A percentile compares a stretch with the other conserved stretches of the same genome.
Evolutionary conservation across 2,113 vertebrate species (phyloP).

Genomic region (Gymnobelideus leadbeateri): DNA sequence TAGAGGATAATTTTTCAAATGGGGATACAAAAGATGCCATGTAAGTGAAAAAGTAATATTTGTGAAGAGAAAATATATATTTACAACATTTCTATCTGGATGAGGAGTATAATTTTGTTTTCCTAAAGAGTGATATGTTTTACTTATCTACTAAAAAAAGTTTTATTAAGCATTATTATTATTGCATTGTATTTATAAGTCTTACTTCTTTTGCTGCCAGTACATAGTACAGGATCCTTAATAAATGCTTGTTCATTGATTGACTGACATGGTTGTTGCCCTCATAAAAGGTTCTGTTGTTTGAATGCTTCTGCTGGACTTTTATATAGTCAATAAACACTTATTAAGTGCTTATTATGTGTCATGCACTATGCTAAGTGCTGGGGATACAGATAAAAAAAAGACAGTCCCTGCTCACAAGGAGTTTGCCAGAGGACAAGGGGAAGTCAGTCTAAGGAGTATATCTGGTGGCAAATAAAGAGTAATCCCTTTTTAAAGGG

Average conservation of each 20-base stretch:
- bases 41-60: not conserved
- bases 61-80: constrained; percentile 39
- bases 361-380: not conserved
- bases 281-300: not conserved
- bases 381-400: not conserved
- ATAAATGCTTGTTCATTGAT: not conserved
- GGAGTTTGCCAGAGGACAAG: not conserved
- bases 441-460: not conserved
- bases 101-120: not conserved
- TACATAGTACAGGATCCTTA: not conserved
- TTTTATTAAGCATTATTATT: not conserved
- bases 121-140: too few relatives aligned
- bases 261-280: too few relatives aligned
- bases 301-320: not conserved
- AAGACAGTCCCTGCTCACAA: not conserved
- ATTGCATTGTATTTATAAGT: not conserved
- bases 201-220: not conserved
- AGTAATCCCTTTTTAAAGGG: not conserved
- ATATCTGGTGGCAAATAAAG: not conserved
- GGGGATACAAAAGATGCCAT: not conserved
- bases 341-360: not conserved
- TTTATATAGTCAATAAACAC: not conserved
- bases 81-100: not conserved
- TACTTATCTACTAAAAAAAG: too few relatives aligned
- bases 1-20: not conserved